Conservation (phyloP, 2,113 vertebrate genomes). For the Ammodramus savannarum region DNA sequence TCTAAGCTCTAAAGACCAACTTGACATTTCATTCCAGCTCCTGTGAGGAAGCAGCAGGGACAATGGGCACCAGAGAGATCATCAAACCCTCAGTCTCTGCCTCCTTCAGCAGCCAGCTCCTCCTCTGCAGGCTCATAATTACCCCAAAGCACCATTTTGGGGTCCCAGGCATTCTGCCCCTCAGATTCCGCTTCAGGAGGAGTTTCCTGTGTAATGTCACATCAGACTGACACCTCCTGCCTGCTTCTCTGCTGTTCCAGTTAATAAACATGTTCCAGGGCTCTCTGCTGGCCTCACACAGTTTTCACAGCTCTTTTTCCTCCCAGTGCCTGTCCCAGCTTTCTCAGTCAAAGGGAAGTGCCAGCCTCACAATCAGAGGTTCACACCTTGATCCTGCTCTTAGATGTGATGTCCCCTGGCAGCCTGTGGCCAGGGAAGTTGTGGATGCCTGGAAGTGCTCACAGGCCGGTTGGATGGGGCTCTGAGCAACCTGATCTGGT, state of each 20-base stretch:
- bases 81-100: not conserved
- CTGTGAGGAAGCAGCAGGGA: not conserved
- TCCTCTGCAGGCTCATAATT: not conserved
- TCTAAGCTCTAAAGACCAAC: not conserved
- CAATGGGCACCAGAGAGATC: not conserved
- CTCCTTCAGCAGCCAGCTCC: not conserved
- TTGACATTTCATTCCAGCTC: not conserved
- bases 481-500: not conserved
- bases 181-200: not conserved
- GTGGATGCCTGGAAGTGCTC: not conserved
- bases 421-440: not conserved
- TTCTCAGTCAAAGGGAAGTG: not conserved
- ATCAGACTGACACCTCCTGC: not conserved
- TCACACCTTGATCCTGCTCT: not conserved
- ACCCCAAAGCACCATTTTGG: not conserved
- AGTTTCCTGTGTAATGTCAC: not conserved
- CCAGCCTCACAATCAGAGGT: not conserved
- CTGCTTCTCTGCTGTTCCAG: not conserved
- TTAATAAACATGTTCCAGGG: not conserved
- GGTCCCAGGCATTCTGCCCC: not conserved
- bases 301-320: not conserved
- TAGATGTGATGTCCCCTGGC: fast-evolving
- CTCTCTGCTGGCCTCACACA: not conserved
- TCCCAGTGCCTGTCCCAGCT: not conserved
- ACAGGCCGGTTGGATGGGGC: not conserved